A percentile compares a stretch with the other conserved stretches of the same genome.
These are phyloP conservation scores for Himalopsyche phryganea DNA, from an alignment of 1,140 invertebrate genomes.

Conservation along the genomic window DNA sequence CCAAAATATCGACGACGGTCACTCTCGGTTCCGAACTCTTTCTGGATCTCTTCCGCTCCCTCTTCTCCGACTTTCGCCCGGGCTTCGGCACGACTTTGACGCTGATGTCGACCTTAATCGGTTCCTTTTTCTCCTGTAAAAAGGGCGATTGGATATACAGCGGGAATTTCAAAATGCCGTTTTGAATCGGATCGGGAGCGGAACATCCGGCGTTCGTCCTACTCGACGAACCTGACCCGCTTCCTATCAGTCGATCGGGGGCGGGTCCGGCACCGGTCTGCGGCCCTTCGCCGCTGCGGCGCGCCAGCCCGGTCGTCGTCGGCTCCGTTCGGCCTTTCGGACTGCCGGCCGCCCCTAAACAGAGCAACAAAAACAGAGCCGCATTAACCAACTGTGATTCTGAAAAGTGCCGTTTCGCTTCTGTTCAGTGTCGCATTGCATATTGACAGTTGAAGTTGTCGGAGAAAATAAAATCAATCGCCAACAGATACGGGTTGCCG, in stretches of 20 bases:
- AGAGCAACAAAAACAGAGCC: slow-evolving; percentile 53
- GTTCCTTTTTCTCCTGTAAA: slow-evolving; percentile 70
- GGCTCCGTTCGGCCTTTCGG: slow-evolving; percentile 50
- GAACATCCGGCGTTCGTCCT: slow-evolving; percentile 55
- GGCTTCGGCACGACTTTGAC: slow-evolving; percentile 70
- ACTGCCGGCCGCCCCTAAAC: slow-evolving; percentile 50
- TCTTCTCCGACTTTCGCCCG: slow-evolving; percentile 45
- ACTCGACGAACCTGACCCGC: slow-evolving; percentile 59
- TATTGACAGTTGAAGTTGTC: too few species aligned
- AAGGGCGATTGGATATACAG: slow-evolving; percentile 60
- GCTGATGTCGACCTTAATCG: slow-evolving; percentile 75
- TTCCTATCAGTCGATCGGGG: slow-evolving; percentile 44
- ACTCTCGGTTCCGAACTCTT: slow-evolving; percentile 21
- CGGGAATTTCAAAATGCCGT: slow-evolving; percentile 51
- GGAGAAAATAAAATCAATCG: too few species aligned
- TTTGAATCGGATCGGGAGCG: slow-evolving; percentile 43
- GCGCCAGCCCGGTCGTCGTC: slow-evolving; percentile 53
- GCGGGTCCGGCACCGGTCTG: slow-evolving; percentile 30
- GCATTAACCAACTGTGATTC: slow-evolving; percentile 31
- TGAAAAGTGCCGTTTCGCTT: background rate
- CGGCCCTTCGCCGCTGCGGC: slow-evolving; percentile 42
- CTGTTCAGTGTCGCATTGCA: too few species aligned
- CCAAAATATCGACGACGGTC: slow-evolving; percentile 29
- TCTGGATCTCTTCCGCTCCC: slow-evolving; percentile 37
- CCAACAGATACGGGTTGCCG: too few species aligned